Evolutionary conservation across 2,797 vertebrate genomes (phyloP).

Genomic region (Urocyon cinereoargenteus): DNA sequence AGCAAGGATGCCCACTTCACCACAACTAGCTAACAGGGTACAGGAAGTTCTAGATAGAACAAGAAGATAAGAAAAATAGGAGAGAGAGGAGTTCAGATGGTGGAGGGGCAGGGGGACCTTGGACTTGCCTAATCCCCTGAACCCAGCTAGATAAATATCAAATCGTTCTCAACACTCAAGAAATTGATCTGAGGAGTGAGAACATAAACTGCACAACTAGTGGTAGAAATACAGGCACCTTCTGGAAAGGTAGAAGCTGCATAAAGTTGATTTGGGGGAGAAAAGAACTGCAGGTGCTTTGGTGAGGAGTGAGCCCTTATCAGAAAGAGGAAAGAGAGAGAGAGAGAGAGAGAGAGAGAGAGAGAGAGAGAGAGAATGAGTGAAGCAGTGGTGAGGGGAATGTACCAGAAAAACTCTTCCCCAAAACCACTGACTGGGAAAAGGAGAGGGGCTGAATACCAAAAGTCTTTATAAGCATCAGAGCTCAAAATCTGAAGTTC

Average conservation of each 20-base stretch:
- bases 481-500: not conserved
- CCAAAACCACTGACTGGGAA: not conserved
- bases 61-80: not conserved
- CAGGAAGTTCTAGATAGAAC: not conserved
- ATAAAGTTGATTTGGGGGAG: not conserved
- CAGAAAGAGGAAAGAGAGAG: not conserved
- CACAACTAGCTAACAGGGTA: not conserved
- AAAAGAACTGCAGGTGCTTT: not conserved
- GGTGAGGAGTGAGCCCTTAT: not conserved
- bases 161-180: not conserved
- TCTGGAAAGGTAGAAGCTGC: not conserved
- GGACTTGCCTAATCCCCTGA: not conserved
- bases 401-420: not conserved
- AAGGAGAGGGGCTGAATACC: not conserved
- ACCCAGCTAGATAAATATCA: not conserved
- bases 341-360: too few relatives aligned
- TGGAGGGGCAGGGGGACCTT: not conserved
- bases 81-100: not conserved
- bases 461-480: not conserved
- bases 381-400: not conserved
- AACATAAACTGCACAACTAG: not conserved
- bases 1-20: not conserved
- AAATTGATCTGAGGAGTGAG: not conserved
- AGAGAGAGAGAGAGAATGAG: too few relatives aligned
- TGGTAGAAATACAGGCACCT: not conserved